Evolutionary conservation across 2,888 invertebrate genomes (phyloP).

Genomic region (Bursaphelenchus okinawaensis): DNA sequence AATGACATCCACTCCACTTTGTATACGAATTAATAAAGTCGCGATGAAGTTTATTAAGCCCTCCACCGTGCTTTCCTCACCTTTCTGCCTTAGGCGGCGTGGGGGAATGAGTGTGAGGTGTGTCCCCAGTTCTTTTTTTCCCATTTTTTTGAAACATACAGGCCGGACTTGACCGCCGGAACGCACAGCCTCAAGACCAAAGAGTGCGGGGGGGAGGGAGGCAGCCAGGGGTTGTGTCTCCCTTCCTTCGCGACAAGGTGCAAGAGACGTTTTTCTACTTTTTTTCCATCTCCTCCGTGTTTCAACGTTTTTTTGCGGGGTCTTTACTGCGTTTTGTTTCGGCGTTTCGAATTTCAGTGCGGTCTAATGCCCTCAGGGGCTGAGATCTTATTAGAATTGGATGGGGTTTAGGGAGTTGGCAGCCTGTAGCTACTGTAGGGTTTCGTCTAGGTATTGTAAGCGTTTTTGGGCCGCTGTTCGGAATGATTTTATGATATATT

Average conservation of each 20-base stretch:
- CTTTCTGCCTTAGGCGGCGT: too few species aligned
- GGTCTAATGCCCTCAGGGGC: background rate
- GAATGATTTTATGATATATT: too few species aligned
- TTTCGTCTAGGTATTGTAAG: too few species aligned
- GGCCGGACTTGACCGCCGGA: background rate
- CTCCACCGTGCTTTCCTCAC: too few species aligned
- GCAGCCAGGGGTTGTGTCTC: background rate
- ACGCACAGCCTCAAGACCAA: background rate
- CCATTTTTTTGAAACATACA: background rate
- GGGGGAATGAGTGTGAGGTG: background rate
- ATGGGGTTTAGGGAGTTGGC: background rate
- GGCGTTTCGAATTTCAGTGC: background rate
- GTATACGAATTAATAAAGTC: too few species aligned
- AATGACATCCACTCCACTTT: too few species aligned
- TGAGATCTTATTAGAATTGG: background rate
- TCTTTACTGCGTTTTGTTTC: background rate
- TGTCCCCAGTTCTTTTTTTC: background rate
- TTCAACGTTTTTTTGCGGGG: background rate
- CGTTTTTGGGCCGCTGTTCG: too few species aligned
- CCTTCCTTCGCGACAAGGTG: background rate
- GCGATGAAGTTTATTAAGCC: too few species aligned
- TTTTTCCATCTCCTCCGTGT: background rate
- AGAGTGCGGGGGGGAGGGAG: background rate
- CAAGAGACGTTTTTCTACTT: background rate
- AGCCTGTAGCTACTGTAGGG: background rate